These are phyloP conservation scores for Spialia ferax DNA, from an alignment of 2,888 invertebrate species.

Conservation along the genomic window DNA sequence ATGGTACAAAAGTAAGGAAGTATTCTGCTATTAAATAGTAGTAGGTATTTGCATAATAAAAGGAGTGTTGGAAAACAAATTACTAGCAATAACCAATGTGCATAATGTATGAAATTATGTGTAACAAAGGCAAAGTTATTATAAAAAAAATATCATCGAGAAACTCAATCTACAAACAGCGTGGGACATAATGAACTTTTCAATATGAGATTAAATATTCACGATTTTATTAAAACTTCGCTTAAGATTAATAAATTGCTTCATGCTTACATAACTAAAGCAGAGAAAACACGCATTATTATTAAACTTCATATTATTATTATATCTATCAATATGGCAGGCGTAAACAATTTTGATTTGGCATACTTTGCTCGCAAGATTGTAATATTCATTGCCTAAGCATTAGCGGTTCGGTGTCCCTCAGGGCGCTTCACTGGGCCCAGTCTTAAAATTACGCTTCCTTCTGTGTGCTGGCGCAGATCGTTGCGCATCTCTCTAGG, in stretches of 20 bases:
- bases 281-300: too few species aligned
- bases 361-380: background rate
- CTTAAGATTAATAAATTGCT: background rate
- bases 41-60: background rate
- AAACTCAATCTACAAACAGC: background rate
- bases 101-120: too few species aligned
- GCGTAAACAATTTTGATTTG: background rate
- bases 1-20: too few species aligned
- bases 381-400: background rate
- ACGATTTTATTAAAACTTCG: background rate
- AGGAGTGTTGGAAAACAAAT: background rate
- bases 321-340: too few species aligned
- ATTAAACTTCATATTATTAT: too few species aligned
- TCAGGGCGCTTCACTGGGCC: background rate
- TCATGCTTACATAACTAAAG: background rate
- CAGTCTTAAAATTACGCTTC: background rate
- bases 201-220: background rate
- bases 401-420: background rate
- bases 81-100: background rate
- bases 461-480: background rate
- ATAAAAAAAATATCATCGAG: background rate
- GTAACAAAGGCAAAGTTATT: background rate
- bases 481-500: conserved; percentile 5
- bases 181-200: background rate
- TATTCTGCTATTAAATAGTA: too few species aligned